Evolutionary conservation across 2,797 vertebrate genomes (phyloP).

Genomic region (Cichlasoma orientale): DNA sequence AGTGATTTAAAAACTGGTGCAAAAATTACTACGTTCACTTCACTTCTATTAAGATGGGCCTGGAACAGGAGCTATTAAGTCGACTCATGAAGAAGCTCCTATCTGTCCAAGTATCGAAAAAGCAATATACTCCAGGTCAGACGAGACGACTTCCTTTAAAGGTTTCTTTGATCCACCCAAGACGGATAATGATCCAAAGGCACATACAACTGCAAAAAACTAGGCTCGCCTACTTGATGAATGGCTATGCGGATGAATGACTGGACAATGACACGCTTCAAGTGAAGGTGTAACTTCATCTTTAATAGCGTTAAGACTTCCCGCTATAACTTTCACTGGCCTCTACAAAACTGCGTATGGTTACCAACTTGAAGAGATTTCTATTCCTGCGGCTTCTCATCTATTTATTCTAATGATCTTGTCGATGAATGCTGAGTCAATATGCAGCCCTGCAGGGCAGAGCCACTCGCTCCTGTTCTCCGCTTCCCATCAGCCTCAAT

Average conservation of each 20-base stretch:
- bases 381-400: constrained; percentile 27
- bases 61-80: not conserved
- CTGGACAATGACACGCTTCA: not conserved
- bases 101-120: not conserved
- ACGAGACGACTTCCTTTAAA: not conserved
- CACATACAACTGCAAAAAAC: not conserved
- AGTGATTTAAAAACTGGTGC: accelerated
- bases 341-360: not conserved
- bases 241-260: not conserved
- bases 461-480: constrained; percentile 23
- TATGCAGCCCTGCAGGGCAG: constrained; percentile 24
- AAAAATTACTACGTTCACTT: not conserved
- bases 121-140: not conserved
- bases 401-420: constrained; percentile 49
- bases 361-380: constrained; percentile 1
- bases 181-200: not conserved
- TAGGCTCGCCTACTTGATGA: not conserved
- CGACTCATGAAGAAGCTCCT: not conserved
- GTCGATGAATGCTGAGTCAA: constrained; percentile 31
- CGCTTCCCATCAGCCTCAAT: constrained; percentile 54
- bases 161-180: not conserved
- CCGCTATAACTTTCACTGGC: not conserved
- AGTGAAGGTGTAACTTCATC: not conserved
- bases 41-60: not conserved
- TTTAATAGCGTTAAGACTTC: not conserved